These are phyloP conservation scores for Diaprepes abbreviatus DNA, from an alignment of 2,888 invertebrate genomes.

Conservation along the genomic window DNA sequence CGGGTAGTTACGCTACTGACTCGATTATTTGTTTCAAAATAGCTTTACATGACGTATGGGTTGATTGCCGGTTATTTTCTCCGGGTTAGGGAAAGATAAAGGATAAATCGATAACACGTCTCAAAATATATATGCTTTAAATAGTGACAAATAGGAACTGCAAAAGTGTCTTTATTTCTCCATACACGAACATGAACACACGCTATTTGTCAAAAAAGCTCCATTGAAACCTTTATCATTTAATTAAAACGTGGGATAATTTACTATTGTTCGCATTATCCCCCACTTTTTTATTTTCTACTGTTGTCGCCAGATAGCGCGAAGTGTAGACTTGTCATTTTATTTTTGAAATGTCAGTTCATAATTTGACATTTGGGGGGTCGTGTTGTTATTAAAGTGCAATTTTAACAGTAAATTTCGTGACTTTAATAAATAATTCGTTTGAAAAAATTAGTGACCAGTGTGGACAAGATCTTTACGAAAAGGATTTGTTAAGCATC, in stretches of 20 bases:
- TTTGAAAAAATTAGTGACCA: neutral
- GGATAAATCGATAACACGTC: too few species aligned
- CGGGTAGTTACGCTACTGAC: too few species aligned
- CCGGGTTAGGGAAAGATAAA: too few species aligned
- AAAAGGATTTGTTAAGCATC: neutral
- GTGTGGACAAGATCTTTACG: neutral
- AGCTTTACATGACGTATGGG: too few species aligned
- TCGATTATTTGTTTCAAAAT: too few species aligned
- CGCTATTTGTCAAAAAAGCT: too few species aligned
- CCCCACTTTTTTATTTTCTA: neutral
- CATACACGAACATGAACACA: too few species aligned
- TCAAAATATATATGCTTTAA: too few species aligned
- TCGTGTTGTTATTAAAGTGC: constrained; percentile 21
- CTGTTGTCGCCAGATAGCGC: constrained; percentile 18
- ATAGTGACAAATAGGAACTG: too few species aligned
- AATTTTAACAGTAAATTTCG: constrained; percentile 13
- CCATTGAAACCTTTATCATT: too few species aligned
- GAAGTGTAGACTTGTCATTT: neutral
- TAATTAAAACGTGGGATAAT: neutral
- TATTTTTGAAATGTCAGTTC: constrained; percentile 17
- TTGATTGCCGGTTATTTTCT: too few species aligned
- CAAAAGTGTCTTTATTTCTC: too few species aligned
- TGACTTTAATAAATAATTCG: constrained; percentile 6
- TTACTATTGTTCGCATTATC: neutral
- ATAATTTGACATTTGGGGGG: constrained; percentile 42